Conservation (phyloP, 1,140 invertebrate genomes). For the Cydia pomonella region DNA sequence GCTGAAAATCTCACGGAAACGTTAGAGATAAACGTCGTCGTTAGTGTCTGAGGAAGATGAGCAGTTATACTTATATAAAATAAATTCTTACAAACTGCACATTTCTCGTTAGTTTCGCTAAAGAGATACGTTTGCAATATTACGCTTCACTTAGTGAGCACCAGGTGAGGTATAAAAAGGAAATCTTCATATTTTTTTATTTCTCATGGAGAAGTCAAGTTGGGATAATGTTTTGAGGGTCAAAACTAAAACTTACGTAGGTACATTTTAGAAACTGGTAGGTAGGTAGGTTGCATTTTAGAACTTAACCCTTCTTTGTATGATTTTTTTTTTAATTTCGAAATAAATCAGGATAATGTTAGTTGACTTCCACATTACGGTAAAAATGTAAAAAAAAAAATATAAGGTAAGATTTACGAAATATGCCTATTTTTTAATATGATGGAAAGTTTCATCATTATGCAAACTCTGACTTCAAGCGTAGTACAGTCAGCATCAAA, state of each 20-base stretch:
- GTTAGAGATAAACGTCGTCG: neutral
- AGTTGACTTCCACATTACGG: too few relatives aligned
- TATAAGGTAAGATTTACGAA: too few relatives aligned
- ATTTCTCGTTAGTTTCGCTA: neutral
- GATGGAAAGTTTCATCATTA: too few relatives aligned
- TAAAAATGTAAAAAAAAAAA: too few relatives aligned
- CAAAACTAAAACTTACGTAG: neutral
- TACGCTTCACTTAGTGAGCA: neutral
- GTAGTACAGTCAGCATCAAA: too few relatives aligned
- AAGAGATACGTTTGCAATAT: constrained; percentile 7
- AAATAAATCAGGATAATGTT: too few relatives aligned
- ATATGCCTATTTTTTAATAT: too few relatives aligned
- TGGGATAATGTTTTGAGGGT: neutral
- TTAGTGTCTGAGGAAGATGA: neutral
- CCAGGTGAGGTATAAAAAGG: constrained; percentile 1
- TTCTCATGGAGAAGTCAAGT: neutral
- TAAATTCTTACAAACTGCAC: constrained; percentile 1
- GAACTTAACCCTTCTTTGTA: neutral
- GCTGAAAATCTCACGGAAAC: neutral
- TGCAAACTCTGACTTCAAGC: too few relatives aligned
- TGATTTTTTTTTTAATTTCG: too few relatives aligned
- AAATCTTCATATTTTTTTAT: neutral
- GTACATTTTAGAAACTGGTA: neutral
- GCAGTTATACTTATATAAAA: neutral
- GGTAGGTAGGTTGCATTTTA: too few relatives aligned